These are phyloP conservation scores for Malaclemys terrapin DNA, from an alignment of 2,113 vertebrate species.

Conservation along the genomic window DNA sequence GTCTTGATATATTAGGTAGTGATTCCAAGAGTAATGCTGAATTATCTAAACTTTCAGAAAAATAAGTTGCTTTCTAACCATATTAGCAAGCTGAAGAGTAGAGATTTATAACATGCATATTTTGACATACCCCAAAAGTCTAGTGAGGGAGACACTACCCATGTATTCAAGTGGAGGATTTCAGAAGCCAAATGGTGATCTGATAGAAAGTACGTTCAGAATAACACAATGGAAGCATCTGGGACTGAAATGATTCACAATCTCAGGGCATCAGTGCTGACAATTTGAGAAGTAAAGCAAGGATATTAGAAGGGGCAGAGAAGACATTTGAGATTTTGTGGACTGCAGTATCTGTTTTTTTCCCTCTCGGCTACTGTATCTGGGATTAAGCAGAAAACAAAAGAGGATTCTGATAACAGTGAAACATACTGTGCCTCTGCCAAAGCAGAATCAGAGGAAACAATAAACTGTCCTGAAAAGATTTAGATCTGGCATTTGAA, in stretches of 20 bases:
- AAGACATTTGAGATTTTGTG: background rate
- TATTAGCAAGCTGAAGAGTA: background rate
- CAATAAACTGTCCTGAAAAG: constrained; percentile 52
- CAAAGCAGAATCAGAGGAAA: constrained; percentile 54
- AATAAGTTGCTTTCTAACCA: background rate
- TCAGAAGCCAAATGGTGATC: background rate
- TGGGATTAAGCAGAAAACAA: constrained; percentile 45
- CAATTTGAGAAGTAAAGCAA: background rate
- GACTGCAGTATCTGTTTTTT: background rate
- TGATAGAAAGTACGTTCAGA: background rate
- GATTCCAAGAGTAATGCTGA: background rate
- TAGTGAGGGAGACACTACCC: fast-evolving
- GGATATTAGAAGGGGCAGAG: background rate
- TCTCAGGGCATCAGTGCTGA: background rate
- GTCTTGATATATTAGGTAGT: constrained; percentile 24
- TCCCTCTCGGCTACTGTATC: background rate
- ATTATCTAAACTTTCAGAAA: background rate
- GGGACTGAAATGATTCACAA: background rate
- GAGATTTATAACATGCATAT: background rate
- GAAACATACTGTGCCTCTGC: background rate
- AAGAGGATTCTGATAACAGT: constrained; percentile 22
- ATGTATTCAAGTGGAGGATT: background rate
- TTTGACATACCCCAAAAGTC: background rate
- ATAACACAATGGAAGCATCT: background rate
- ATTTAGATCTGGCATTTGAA: constrained; percentile 55